phyloP scores from a whole-genome alignment of 2,797 vertebrate species.

The Sebastolobus altivelis region DNA sequence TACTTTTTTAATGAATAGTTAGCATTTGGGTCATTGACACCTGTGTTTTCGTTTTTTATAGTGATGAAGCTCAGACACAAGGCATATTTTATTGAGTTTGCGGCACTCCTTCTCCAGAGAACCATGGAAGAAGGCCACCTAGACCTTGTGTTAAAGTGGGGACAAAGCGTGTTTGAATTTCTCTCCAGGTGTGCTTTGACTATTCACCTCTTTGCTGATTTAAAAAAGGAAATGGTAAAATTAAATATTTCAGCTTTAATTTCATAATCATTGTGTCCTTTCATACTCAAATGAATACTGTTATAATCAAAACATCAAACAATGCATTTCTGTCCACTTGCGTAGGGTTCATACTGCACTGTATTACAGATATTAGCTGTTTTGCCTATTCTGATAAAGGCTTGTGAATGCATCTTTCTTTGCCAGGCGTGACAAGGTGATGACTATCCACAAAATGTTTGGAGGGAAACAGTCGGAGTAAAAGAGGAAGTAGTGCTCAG shows the following conservation, averaged over 20 bases:
- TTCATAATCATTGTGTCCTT: background rate
- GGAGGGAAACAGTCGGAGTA: slow-evolving; percentile 26
- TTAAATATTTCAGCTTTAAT: background rate
- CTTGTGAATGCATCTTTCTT: slow-evolving; percentile 37
- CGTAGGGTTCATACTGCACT: background rate
- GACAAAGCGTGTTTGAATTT: slow-evolving; percentile 74
- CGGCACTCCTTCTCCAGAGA: slow-evolving; percentile 88
- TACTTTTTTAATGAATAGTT: background rate
- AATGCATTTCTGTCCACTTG: background rate
- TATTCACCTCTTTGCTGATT: background rate
- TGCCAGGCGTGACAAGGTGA: slow-evolving; percentile 58
- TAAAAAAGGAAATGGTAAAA: background rate
- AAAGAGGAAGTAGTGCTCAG: slow-evolving; percentile 1
- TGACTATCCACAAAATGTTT: slow-evolving; percentile 12
- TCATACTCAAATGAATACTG: background rate
- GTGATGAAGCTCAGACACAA: slow-evolving; percentile 90
- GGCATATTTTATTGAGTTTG: slow-evolving; percentile 90
- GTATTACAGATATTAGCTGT: background rate
- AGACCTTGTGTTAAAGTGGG: slow-evolving; percentile 85
- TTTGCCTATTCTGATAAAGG: background rate
- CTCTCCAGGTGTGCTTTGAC: slow-evolving; percentile 85
- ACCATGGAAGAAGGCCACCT: slow-evolving; percentile 87
- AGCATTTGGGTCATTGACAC: slow-evolving; percentile 2
- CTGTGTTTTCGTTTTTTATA: slow-evolving; percentile 66
- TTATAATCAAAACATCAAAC: background rate